Conservation (phyloP, 2,797 vertebrate genomes). For the Merluccius polli region DNA sequence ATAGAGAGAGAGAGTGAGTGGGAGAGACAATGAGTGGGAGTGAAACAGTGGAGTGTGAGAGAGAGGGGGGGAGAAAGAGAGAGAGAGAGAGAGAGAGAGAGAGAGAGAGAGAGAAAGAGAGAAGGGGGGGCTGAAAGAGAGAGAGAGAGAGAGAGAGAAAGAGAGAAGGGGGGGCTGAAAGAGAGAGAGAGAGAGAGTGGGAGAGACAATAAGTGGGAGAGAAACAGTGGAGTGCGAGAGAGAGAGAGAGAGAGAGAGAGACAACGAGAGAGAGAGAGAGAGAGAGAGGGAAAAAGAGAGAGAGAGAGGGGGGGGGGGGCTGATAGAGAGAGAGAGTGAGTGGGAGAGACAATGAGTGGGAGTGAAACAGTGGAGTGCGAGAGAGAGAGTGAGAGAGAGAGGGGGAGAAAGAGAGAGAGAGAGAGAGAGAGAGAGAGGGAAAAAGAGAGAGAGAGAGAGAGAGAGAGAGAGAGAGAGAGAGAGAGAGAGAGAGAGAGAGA, state of each 20-base stretch:
- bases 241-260: not conserved
- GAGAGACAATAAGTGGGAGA: too few species aligned
- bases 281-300: not conserved
- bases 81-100: not conserved
- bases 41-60: not conserved
- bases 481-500: not conserved
- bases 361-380: not conserved
- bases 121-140: constrained; percentile 23
- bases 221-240: not conserved
- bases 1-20: not conserved
- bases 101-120: not conserved
- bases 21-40: too few species aligned
- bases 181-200: not conserved
- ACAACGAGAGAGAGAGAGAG: not conserved
- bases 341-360: too few species aligned
- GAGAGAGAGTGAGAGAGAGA: not conserved
- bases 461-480: constrained; percentile 3
- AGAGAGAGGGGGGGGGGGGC: too few species aligned
- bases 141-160: constrained; percentile 6
- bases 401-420: too few species aligned
- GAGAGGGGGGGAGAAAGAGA: too few species aligned
- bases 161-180: constrained; percentile 5
- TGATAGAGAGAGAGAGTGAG: constrained; percentile 5
- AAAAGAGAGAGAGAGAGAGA: not conserved
- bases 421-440: not conserved